Percentiles rank a stretch among this genome's conserved stretches.
Evolutionary conservation across 2,797 vertebrate genomes (phyloP).

Genomic region (Melanotaenia nigrans): DNA sequence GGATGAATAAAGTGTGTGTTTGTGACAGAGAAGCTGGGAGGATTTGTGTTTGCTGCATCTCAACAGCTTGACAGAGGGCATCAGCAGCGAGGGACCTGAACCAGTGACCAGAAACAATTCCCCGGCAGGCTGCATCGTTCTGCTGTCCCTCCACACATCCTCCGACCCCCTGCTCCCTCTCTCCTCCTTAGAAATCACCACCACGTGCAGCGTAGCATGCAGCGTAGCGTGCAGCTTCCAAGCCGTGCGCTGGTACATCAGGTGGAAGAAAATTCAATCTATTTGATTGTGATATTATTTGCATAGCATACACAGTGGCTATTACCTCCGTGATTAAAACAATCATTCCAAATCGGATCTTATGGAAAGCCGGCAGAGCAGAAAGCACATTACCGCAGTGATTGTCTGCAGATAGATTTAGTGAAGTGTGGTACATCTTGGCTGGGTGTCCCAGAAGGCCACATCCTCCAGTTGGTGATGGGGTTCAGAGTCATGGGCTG

Average conservation of each 20-base stretch:
- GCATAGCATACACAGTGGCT: slow-evolving; percentile 43
- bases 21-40: slow-evolving; percentile 1
- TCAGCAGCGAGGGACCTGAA: slow-evolving; percentile 66
- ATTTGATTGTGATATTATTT: slow-evolving; percentile 68
- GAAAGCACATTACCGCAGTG: slow-evolving; percentile 40
- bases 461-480: slow-evolving; percentile 43
- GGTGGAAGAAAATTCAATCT: slow-evolving; percentile 75
- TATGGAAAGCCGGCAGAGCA: slow-evolving; percentile 38
- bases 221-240: slow-evolving; percentile 5
- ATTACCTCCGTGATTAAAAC: slow-evolving; percentile 68
- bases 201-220: no score
- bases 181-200: slow-evolving; percentile 56
- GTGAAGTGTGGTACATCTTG: slow-evolving; percentile 36
- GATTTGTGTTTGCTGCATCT: slow-evolving; percentile 63
- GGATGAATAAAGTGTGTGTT: slow-evolving; percentile 3
- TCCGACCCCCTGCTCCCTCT: slow-evolving; percentile 12
- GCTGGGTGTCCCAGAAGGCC: slow-evolving; percentile 35
- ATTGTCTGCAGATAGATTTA: slow-evolving; percentile 52
- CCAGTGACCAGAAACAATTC: slow-evolving; percentile 81
- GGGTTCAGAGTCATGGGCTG: slow-evolving; percentile 48
- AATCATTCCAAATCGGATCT: slow-evolving; percentile 54
- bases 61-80: slow-evolving; percentile 74
- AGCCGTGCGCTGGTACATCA: slow-evolving; percentile 45
- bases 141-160: slow-evolving; percentile 36
- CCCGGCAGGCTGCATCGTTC: slow-evolving; percentile 60